phyloP scores from a whole-genome alignment of 2,888 invertebrate genomes.

The Apamea anceps region DNA sequence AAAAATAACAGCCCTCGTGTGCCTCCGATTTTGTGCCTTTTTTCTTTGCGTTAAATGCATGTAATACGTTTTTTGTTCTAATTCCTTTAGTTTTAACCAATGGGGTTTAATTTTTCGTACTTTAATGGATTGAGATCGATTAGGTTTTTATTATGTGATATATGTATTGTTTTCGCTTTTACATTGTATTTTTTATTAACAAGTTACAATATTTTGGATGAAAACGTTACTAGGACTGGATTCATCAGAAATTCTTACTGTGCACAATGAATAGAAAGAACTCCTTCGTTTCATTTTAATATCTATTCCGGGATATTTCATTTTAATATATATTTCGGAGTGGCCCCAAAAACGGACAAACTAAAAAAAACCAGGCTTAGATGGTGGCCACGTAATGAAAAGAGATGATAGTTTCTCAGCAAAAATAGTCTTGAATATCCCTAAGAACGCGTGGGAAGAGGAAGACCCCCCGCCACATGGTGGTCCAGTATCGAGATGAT shows the following conservation, averaged over 20 bases:
- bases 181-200: background rate
- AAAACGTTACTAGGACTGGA: background rate
- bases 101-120: constrained; percentile 37
- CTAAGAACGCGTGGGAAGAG: no score
- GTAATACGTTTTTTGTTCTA: constrained; percentile 64
- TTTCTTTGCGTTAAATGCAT: constrained; percentile 62
- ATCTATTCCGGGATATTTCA: no score
- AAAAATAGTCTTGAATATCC: no score
- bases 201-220: background rate
- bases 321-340: no score
- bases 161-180: background rate
- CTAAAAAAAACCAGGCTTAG: no score
- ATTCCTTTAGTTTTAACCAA: constrained; percentile 16
- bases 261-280: background rate
- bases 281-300: background rate
- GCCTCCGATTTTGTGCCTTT: constrained; percentile 75
- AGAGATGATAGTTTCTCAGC: no score
- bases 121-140: constrained; percentile 48
- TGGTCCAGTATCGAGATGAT: no score
- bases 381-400: no score
- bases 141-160: constrained; percentile 25
- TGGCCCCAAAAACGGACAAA: no score
- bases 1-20: constrained; percentile 82
- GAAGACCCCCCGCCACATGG: no score
- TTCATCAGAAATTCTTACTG: background rate